Evolutionary conservation across 2,797 vertebrate genomes (phyloP).

Genomic region (Potorous gilbertii): DNA sequence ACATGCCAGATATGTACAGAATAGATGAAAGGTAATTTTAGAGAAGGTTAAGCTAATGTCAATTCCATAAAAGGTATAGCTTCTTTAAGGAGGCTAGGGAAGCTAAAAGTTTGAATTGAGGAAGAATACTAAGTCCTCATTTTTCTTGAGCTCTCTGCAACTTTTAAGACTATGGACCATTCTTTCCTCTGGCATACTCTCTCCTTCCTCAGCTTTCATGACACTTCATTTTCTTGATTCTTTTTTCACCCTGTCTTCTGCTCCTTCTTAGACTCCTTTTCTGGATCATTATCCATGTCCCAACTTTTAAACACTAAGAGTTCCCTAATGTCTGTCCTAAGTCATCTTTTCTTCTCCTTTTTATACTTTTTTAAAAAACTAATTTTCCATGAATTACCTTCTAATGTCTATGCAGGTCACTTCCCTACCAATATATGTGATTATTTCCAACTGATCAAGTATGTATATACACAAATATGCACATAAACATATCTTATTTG

Average conservation of each 20-base stretch:
- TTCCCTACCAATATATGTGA: not conserved
- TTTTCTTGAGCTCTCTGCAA: not conserved
- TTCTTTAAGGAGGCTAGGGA: not conserved
- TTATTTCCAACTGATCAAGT: not conserved
- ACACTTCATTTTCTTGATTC: not conserved
- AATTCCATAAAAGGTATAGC: too few relatives aligned
- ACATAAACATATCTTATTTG: not conserved
- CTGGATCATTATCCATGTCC: not conserved
- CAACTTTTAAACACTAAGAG: not conserved
- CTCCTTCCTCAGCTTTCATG: not conserved
- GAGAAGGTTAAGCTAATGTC: too few relatives aligned
- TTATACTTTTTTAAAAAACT: not conserved
- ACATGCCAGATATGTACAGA: not conserved
- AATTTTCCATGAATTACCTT: not conserved
- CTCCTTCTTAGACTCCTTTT: not conserved
- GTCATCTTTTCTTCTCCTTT: not conserved
- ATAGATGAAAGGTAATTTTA: too few relatives aligned
- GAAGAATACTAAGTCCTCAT: not conserved
- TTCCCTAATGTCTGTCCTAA: not conserved
- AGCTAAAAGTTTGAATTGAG: not conserved
- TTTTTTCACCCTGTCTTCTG: too few relatives aligned
- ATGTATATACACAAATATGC: not conserved
- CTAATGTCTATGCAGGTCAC: not conserved
- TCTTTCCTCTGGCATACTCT: not conserved
- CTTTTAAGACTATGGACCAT: too few relatives aligned